Conservation (phyloP, 2,797 vertebrate genomes). For the Smutsia gigantea region DNA sequence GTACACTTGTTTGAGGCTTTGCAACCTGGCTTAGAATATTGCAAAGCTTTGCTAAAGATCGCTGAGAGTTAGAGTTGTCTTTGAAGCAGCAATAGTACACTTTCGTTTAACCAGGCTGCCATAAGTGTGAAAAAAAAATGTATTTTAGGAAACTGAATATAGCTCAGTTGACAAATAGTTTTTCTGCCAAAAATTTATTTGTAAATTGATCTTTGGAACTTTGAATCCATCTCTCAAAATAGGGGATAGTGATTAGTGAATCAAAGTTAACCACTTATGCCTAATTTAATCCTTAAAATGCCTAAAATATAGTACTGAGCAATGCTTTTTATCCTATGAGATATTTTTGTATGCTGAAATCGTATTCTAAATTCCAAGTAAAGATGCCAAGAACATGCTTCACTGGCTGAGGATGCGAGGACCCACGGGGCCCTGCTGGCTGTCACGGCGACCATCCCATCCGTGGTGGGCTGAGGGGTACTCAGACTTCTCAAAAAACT, state of each 20-base stretch:
- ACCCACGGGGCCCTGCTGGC: neutral
- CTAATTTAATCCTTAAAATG: constrained; percentile 6
- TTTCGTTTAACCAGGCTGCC: constrained; percentile 21
- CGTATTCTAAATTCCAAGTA: neutral
- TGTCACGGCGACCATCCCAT: neutral
- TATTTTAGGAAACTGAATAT: neutral
- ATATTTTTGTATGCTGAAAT: neutral
- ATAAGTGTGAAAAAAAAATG: constrained; percentile 4
- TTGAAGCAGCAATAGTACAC: neutral
- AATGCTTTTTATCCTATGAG: neutral
- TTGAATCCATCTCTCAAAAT: constrained; percentile 45
- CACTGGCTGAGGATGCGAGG: neutral
- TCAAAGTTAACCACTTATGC: neutral
- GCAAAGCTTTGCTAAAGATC: neutral
- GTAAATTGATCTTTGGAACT: constrained; percentile 23
- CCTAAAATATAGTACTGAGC: neutral
- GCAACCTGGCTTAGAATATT: neutral
- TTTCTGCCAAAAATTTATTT: constrained; percentile 58
- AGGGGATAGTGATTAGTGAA: neutral
- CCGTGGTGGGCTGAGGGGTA: fast-evolving
- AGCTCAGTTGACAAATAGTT: neutral
- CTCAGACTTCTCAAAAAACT: neutral
- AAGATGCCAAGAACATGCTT: neutral
- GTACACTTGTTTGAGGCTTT: constrained; percentile 2
- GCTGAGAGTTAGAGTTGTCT: neutral